These are phyloP conservation scores for Bufo gargarizans DNA, from an alignment of 2,113 vertebrate species.

Conservation along the genomic window DNA sequence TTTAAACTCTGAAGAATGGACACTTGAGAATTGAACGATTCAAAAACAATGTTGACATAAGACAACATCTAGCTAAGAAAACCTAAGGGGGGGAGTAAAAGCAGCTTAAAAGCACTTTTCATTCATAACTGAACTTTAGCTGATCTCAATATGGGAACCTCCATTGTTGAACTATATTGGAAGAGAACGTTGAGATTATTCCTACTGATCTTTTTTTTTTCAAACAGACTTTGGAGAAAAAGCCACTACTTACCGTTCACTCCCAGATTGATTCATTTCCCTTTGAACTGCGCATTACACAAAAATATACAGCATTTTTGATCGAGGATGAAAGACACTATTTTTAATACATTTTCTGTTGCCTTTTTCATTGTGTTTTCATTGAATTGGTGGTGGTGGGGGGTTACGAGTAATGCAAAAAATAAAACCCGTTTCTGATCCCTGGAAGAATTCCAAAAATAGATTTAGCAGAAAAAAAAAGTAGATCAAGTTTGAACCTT, in stretches of 20 bases:
- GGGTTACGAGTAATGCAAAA: conserved; percentile 63
- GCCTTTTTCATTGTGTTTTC: conserved; percentile 68
- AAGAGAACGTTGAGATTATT: conserved; percentile 74
- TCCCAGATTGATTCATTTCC: conserved; percentile 71
- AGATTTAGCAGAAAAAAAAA: conserved; percentile 54
- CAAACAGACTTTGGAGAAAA: conserved; percentile 72
- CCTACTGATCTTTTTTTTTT: conserved; percentile 72
- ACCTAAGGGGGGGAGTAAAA: conserved; percentile 92
- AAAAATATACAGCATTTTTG: conserved; percentile 71
- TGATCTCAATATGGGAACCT: conserved; percentile 74
- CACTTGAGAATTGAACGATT: conserved; percentile 80
- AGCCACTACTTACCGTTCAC: conserved; percentile 66
- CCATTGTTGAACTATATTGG: conserved; percentile 73
- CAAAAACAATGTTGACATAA: conserved; percentile 86
- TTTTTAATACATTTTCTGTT: conserved; percentile 69
- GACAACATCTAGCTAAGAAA: conserved; percentile 97
- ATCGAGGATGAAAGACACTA: conserved; percentile 71
- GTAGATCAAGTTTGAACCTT: conserved; percentile 61
- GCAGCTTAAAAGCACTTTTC: conserved; percentile 84
- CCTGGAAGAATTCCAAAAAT: conserved; percentile 66
- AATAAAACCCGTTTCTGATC: conserved; percentile 60
- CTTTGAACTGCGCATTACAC: conserved; percentile 71
- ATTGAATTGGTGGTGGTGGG: conserved; percentile 60
- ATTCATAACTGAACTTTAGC: conserved; percentile 78
- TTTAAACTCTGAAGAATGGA: conserved; percentile 89